Base-by-base conservation (phyloP, 2,888 invertebrate genomes). In the Kuschelorhynchus macadamiae region DNA sequence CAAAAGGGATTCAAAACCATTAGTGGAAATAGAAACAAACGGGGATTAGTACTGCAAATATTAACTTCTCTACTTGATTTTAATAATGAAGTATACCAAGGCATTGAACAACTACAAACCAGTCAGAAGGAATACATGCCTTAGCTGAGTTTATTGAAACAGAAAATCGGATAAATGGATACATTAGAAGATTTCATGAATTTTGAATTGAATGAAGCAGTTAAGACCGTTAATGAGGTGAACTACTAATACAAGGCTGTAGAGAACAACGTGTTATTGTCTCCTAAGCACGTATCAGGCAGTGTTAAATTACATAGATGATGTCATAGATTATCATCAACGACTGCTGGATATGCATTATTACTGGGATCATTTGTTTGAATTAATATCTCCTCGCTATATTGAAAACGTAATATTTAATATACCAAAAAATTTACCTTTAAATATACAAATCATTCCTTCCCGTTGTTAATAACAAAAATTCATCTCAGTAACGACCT, bases 211-310 rank as follows among this genome's bases (percentile, higher is more conserved):
- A 36, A 17, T 33, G 21, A 52, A n/a, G 33, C 4, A 32, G 1
- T 52, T 5, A 33, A 52, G 12, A 17, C 41, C 14, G 44, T 56
- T 4, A n/a, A 56, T 21, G 17, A 56, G 4, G 39, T 56, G 41
- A 9, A 20, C 5, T 12, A 7, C 12, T 39, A 7, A 42, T 56
- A 12, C 25, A 30, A 17, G n/a, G 20, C 17, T 5, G 41, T 56
- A 11, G 55, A 55, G 18, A 5, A 14, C 7, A 56, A 46, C 20
- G 18, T 8, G n/a, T 39, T 56, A 25, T 14, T 39, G 39, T n/a
- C 21, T 56, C 4, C 44, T 56, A 5, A 33, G 52, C 11, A 20
- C 36, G 7, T 5, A 36, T 7, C 3, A 36, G 11, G 11, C 11
- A 12, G 12, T 36, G 3, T 11, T 7, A 36, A 36, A 36, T 12